These are phyloP conservation scores for Beris chalybata DNA, from an alignment of 2,888 invertebrate genomes.

Conservation along the genomic window DNA sequence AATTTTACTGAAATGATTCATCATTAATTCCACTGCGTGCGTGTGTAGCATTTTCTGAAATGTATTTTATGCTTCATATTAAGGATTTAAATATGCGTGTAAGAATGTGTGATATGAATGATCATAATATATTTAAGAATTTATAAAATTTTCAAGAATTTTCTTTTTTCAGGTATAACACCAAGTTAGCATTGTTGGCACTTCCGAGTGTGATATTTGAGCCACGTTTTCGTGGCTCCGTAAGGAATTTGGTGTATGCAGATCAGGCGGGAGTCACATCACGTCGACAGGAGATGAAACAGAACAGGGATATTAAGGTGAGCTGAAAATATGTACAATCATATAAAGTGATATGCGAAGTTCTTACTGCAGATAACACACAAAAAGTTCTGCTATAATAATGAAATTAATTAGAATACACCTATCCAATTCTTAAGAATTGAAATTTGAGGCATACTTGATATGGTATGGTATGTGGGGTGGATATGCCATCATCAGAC, in stretches of 20 bases:
- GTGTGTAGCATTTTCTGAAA: no score
- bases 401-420: no score
- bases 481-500: no score
- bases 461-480: no score
- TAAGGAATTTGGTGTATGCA: constrained; percentile 88
- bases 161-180: constrained; percentile 67
- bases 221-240: constrained; percentile 86
- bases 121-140: neutral
- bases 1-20: no score
- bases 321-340: constrained; percentile 40
- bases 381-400: no score
- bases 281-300: constrained; percentile 81
- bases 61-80: no score
- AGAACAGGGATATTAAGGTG: constrained; percentile 78
- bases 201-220: constrained; percentile 91
- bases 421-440: no score
- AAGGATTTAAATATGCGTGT: neutral
- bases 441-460: no score
- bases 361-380: no score
- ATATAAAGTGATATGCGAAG: no score
- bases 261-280: constrained; percentile 78
- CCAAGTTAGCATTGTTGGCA: constrained; percentile 81
- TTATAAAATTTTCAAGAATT: neutral
- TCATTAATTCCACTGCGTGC: no score
- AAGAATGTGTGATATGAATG: neutral